Base-by-base conservation (phyloP, 1,140 invertebrate genomes). In the Helicoverpa armigera region DNA sequence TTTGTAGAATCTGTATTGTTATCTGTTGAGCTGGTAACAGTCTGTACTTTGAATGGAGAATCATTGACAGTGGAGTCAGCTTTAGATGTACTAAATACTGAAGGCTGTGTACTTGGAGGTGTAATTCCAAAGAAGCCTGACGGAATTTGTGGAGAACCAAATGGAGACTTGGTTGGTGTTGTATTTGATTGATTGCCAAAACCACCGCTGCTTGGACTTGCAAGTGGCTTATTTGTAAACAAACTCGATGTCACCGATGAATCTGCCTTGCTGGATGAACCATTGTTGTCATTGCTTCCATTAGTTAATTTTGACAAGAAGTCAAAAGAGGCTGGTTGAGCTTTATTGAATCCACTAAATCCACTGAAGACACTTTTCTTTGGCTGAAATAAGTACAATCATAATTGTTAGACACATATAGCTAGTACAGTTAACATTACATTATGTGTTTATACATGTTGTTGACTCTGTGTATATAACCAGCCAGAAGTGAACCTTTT, bases 311-410 rank as follows among this genome's bases (percentile, higher is more conserved):
- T 96, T 81, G 96, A 88, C 85, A 97, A 88, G 89, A 97, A 97
- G 88, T 96, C 96, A 92, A 97, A 97, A 11, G 96, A 94, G 73
- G 91, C 84, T 83, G 90, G 86, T 82, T 92, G 88, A 54, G 91
- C 78, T 86, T 95, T 95, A 84, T 95, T 95, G 79, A 96, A 96
- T 81, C 96, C 97, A 83, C 95, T 86, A 90, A 97, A 97, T 48
- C 95, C 94, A 86, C 96, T 96, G 86, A 97, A 97, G 12, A 96
- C 96, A 90, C 94, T 96, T 91, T 96, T 97, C 50, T 91, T 94
- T 85, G 95, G 83, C 94, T 96, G 94, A 77, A 94, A 95, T 84
- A 9, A 9, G 74, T 79, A 86, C 78, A 88, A 87, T 73, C 80
- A 76, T 74, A 31, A 53, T 2, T 31, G 29, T 73, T 80, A 61